phyloP scores from a whole-genome alignment of 2,113 vertebrate species.

The Thunnus thynnus region DNA sequence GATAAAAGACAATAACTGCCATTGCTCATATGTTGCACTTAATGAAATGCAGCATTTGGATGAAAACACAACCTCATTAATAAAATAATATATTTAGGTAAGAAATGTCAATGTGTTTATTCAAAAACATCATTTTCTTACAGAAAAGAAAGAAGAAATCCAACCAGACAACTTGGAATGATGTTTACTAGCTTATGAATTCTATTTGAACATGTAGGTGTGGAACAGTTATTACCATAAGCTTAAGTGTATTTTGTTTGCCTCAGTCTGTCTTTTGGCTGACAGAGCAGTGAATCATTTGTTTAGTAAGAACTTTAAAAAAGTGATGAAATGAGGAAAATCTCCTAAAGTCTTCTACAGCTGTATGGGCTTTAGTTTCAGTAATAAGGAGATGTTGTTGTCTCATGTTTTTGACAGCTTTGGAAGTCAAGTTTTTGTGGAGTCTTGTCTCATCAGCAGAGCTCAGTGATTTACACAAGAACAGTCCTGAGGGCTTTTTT shows the following conservation, averaged over 20 bases:
- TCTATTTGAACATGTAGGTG: not conserved
- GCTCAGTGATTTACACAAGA: slow-evolving; percentile 7
- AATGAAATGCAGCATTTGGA: too few species aligned
- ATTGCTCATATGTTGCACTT: too few species aligned
- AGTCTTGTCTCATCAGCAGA: slow-evolving; percentile 24
- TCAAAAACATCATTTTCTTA: not conserved
- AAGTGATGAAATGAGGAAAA: not conserved
- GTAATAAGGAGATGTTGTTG: not conserved
- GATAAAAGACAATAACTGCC: too few species aligned
- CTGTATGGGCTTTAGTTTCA: slow-evolving; percentile 25
- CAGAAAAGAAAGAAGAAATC: not conserved
- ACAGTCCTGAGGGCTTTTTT: slow-evolving; percentile 49
- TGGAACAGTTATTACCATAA: not conserved
- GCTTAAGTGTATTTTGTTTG: not conserved
- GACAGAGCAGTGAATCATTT: slow-evolving; percentile 20
- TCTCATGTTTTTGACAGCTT: slow-evolving; percentile 22
- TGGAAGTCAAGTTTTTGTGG: not conserved
- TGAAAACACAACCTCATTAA: too few species aligned
- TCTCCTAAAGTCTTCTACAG: slow-evolving; percentile 7
- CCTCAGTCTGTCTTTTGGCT: not conserved
- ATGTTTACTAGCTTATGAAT: not conserved
- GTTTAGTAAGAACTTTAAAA: slow-evolving; percentile 6
- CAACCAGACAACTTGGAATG: not conserved
- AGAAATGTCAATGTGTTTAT: not conserved
- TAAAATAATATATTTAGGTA: not conserved